Evolutionary conservation across 2,113 vertebrate species (phyloP), one percentile per base, ranked within the genome.

Genomic region (Rhizomys pruinosus): DNA sequence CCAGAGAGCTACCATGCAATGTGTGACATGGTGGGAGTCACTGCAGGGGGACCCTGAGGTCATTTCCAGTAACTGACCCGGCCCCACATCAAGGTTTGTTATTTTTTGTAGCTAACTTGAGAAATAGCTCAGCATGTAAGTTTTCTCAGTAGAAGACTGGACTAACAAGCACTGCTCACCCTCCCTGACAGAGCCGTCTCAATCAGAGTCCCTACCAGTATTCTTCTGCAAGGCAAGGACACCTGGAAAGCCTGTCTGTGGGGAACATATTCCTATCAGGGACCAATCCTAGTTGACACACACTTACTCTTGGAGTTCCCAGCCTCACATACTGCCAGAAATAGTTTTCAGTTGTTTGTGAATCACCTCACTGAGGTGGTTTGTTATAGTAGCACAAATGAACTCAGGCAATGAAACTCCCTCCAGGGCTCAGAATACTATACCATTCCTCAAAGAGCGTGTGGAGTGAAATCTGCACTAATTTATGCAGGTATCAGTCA

Each of bases 401-500:
- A 44, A 27, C 61, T 63, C 61, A 74, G 5, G 23, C 12, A 52
- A 5, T 11, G 1, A 63, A 52, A 76, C 68, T 27, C 7, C 32
- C 20, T 1, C 1, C 7, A 16, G 23, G 16, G 3, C 22, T 82
- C 2, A 0, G 20, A 64, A 34, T 34, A 1, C 34, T n/a, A 3
- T 47, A n/a, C 34, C 13, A 37, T 17, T 47, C 25, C 20, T 16
- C 42, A 32, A 37, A 89, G 13, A 23, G 6, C 4, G 3, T 1
- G 0, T 0, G 0, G n/a, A 61, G 8, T 7, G 11, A 69, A 72
- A 13, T 0, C 5, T 42, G 32, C 22, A 0, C 5, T 20, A 11
- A 13, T 8, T 23, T 2, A 25, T 11, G 23, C 27, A 25, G 5
- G 3, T 3, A 3, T 5, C 32, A 19, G 1, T 0, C 13, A 34